phyloP scores from a whole-genome alignment of 2,888 invertebrate genomes.

The Eurois occulta region DNA sequence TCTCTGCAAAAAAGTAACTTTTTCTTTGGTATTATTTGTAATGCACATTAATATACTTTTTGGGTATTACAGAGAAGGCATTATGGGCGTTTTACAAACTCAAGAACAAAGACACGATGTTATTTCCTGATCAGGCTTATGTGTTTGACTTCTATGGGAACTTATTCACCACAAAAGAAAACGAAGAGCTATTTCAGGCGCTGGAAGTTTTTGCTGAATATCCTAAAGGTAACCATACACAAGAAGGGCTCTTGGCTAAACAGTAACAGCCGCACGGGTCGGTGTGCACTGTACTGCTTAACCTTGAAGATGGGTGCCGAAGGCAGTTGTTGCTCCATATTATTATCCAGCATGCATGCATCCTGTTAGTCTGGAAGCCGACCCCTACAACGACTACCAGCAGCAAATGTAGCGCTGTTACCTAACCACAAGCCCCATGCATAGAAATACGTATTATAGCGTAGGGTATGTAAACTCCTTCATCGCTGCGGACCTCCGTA shows the following conservation, averaged over 20 bases:
- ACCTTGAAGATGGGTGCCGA: neutral
- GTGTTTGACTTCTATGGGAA: neutral
- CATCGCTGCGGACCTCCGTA: no score
- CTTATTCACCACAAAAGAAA: neutral
- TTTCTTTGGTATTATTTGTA: neutral
- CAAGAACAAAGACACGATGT: neutral
- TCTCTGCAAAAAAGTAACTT: neutral
- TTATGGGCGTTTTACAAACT: neutral
- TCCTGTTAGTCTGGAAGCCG: neutral
- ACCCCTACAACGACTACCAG: neutral
- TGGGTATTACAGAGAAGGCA: neutral
- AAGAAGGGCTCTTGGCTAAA: no score
- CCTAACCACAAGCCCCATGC: neutral
- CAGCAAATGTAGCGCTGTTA: neutral
- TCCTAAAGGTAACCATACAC: neutral
- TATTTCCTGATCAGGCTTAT: rapidly evolving
- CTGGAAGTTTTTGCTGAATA: slow-evolving; percentile 1
- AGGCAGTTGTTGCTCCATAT: neutral
- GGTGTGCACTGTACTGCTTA: neutral
- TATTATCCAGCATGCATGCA: neutral
- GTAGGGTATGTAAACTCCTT: no score
- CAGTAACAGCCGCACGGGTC: neutral
- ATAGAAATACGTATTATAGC: no score
- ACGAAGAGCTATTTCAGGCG: neutral
- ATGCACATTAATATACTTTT: no score